A percentile compares a stretch with the other conserved stretches of the same genome.
Conservation (phyloP, 2,797 vertebrate species). For the Poeciliopsis infans region DNA sequence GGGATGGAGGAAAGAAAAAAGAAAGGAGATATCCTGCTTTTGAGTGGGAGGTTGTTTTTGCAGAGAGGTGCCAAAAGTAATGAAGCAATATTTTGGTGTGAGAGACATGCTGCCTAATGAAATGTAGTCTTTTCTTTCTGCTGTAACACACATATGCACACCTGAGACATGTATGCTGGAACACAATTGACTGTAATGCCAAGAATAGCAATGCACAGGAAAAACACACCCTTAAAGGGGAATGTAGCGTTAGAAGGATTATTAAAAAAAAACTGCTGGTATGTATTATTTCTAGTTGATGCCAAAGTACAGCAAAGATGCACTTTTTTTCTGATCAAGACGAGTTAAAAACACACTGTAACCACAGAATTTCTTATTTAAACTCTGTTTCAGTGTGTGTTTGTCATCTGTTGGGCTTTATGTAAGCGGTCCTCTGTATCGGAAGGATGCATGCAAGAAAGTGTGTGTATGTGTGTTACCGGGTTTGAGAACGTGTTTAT, state of each 20-base stretch:
- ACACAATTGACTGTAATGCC: slow-evolving; percentile 38
- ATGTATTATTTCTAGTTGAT: slow-evolving; percentile 58
- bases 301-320: slow-evolving; percentile 72
- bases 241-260: slow-evolving; percentile 51
- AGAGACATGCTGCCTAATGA: slow-evolving; percentile 59
- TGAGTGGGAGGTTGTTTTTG: slow-evolving; percentile 34
- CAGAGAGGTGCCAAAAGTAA: slow-evolving; percentile 63
- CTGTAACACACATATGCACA: slow-evolving; percentile 75
- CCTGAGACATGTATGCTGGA: slow-evolving; percentile 43
- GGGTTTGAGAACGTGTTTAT: slow-evolving; percentile 37
- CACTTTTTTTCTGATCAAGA: slow-evolving; percentile 60
- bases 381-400: slow-evolving; percentile 22
- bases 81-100: slow-evolving; percentile 65
- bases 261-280: slow-evolving; percentile 64
- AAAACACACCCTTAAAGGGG: slow-evolving; percentile 38
- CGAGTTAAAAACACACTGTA: slow-evolving; percentile 43
- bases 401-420: slow-evolving; percentile 31
- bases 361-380: slow-evolving; percentile 39
- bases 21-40: slow-evolving; percentile 39
- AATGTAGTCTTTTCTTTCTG: slow-evolving; percentile 54
- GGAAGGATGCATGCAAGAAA: slow-evolving; percentile 38
- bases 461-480: slow-evolving; percentile 75
- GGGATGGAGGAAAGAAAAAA: slow-evolving; percentile 24
- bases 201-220: slow-evolving; percentile 37
- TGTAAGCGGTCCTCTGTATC: slow-evolving; percentile 25